These are phyloP conservation scores for Elymnias hypermnestra DNA, from an alignment of 1,140 invertebrate species.

Conservation along the genomic window DNA sequence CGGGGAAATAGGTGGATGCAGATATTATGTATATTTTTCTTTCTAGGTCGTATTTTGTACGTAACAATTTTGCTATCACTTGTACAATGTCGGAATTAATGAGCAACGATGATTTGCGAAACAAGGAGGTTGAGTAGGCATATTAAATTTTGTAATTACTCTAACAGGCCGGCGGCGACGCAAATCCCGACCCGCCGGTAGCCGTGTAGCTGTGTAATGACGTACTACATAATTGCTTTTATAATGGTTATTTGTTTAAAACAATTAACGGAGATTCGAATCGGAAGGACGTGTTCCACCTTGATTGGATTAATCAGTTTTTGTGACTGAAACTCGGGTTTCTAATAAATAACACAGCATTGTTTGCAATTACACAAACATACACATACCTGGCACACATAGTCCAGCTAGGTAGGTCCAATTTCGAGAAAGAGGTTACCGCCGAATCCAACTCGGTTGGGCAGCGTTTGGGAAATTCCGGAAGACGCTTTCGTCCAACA, in stretches of 20 bases:
- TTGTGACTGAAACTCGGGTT: background rate
- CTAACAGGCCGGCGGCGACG: constrained; percentile 26
- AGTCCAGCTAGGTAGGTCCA: too few relatives aligned
- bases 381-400: too few relatives aligned
- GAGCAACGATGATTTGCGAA: constrained; percentile 62
- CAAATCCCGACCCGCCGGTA: constrained; percentile 11
- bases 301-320: constrained; percentile 7
- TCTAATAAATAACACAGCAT: background rate
- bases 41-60: too few relatives aligned
- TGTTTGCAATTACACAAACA: too few relatives aligned
- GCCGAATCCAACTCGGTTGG: too few relatives aligned
- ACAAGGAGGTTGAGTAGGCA: constrained; percentile 44
- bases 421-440: too few relatives aligned
- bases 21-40: too few relatives aligned
- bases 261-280: constrained; percentile 13
- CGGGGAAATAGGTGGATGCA: too few relatives aligned
- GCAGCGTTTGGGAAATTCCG: too few relatives aligned
- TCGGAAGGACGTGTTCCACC: constrained; percentile 6
- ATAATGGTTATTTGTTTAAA: constrained; percentile 17
- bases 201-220: constrained; percentile 13
- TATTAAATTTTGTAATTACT: constrained; percentile 57
- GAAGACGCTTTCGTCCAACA: too few relatives aligned
- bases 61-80: constrained; percentile 16
- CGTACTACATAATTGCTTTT: constrained; percentile 13
- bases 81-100: constrained; percentile 48